Evolutionary conservation across 2,888 invertebrate genomes (phyloP).

Genomic region (Eupithecia dodoneata): DNA sequence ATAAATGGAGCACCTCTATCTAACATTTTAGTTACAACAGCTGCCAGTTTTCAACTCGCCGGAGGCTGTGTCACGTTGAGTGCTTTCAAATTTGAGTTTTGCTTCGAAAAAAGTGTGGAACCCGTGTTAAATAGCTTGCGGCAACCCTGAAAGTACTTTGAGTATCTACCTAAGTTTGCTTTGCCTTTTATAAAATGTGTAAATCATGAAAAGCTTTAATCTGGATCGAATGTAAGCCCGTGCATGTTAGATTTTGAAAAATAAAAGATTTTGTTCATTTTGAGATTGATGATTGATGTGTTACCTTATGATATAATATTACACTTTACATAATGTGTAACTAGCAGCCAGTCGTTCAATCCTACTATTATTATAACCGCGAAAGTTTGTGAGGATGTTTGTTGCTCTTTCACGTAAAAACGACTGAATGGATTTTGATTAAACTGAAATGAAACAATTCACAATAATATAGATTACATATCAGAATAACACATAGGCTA

Average conservation of each 20-base stretch:
- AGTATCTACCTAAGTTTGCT: not conserved
- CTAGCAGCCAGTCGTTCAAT: not conserved
- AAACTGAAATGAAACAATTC: no score
- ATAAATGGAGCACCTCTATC: constrained; percentile 8
- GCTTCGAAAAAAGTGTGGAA: constrained; percentile 26
- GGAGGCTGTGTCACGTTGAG: constrained; percentile 31
- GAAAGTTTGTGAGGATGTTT: no score
- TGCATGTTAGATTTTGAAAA: not conserved
- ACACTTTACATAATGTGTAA: not conserved
- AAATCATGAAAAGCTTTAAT: not conserved
- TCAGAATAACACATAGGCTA: no score
- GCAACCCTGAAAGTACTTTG: constrained; percentile 16
- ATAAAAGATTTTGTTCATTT: not conserved
- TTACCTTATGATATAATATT: not conserved
- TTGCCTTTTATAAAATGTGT: not conserved
- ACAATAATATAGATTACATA: no score
- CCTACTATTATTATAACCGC: no score
- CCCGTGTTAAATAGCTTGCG: constrained; percentile 30
- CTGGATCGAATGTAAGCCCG: not conserved
- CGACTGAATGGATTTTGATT: no score
- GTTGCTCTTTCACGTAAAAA: no score
- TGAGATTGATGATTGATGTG: not conserved
- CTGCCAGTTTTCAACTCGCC: constrained; percentile 40
- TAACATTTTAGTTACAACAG: constrained; percentile 35
- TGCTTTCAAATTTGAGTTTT: constrained; percentile 31